These are phyloP conservation scores for Dipodomys merriami DNA, from an alignment of 2,113 vertebrate genomes.

Conservation along the genomic window DNA sequence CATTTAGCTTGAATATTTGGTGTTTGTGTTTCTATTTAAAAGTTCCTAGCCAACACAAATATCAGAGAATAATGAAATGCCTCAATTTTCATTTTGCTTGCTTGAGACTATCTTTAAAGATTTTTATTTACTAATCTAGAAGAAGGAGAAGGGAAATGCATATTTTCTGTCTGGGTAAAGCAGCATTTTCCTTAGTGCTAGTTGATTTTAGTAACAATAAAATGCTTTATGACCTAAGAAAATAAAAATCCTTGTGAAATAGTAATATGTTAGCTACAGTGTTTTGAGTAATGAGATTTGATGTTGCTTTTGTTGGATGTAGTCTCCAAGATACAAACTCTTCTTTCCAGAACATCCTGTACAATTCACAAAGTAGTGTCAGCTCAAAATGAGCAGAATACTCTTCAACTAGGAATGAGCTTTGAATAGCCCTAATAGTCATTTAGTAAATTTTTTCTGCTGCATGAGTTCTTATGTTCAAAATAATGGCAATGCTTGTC, in stretches of 20 bases:
- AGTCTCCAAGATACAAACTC: conserved; percentile 32
- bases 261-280: conserved; percentile 24
- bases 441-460: conserved; percentile 40
- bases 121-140: conserved; percentile 38
- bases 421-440: conserved; percentile 29
- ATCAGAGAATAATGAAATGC: conserved; percentile 52
- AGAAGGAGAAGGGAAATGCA: neutral
- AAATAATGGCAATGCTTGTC: conserved; percentile 28
- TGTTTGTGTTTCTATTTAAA: conserved; percentile 58
- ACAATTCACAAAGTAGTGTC: conserved; percentile 47
- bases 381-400: conserved; percentile 50
- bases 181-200: conserved; percentile 46
- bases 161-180: conserved; percentile 26
- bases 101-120: conserved; percentile 27
- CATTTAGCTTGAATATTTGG: conserved; percentile 47
- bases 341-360: conserved; percentile 53
- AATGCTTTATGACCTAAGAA: conserved; percentile 63
- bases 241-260: conserved; percentile 52
- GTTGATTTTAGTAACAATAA: conserved; percentile 42
- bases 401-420: neutral
- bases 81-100: conserved; percentile 62
- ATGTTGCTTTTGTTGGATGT: conserved; percentile 53
- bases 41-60: conserved; percentile 59
- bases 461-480: neutral
- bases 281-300: conserved; percentile 38